These are phyloP conservation scores for Ceyx cyanopectus DNA, from an alignment of 2,113 vertebrate species.

Conservation along the genomic window DNA sequence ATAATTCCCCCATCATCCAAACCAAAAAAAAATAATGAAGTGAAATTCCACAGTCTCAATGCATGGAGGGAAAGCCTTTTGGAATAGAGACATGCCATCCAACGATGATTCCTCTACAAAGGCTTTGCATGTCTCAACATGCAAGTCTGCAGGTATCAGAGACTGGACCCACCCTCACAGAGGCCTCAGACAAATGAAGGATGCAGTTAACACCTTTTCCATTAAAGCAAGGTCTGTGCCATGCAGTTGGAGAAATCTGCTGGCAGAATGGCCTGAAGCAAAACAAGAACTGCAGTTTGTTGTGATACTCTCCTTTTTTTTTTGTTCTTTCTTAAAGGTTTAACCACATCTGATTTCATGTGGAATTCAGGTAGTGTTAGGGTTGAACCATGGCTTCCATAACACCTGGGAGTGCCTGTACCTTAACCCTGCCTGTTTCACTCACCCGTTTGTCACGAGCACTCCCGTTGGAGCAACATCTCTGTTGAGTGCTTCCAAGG, in stretches of 20 bases:
- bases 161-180: neutral
- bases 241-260: neutral
- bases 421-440: neutral
- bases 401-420: neutral
- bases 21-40: neutral
- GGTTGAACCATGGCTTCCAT: neutral
- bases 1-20: neutral
- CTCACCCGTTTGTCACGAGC: constrained; percentile 95
- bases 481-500: constrained; percentile 91
- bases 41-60: neutral
- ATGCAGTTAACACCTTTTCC: neutral
- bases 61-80: neutral
- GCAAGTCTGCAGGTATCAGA: neutral
- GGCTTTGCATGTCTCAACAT: neutral
- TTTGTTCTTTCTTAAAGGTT: neutral
- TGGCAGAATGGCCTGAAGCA: neutral
- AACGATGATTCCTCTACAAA: neutral
- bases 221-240: neutral
- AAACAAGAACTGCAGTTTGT: neutral
- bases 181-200: neutral
- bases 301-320: too few species aligned
- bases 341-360: neutral
- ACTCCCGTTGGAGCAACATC: constrained; percentile 92
- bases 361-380: neutral
- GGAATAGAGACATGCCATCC: neutral